Base-by-base conservation (phyloP, 1,140 invertebrate genomes). In the Rhyzopertha dominica region DNA sequence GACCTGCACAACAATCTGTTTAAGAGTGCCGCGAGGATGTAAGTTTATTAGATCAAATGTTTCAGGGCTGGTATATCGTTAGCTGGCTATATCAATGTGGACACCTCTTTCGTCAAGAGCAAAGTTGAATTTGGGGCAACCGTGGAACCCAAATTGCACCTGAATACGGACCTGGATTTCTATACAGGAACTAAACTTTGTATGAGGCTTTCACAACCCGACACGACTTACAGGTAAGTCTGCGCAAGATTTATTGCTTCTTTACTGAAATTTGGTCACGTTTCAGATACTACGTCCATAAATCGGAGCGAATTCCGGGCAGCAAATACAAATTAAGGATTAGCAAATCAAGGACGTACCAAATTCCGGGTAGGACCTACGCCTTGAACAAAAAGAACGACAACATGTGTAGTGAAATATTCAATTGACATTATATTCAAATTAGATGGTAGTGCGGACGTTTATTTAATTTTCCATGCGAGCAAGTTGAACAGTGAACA, bases 141-240 rank as follows among this genome's bases (percentile, higher is more conserved):
- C 3, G 70, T 81, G 17, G 82, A 88, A 60, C 81, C 84, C 0
- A 79, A 80, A 51, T 69, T 93, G 4, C 79, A 84, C 59, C 74
- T 92, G 23, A 71, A 78, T 17, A 85, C 86, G 0, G 80, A 92
- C 61, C 75, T 90, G 23, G 83, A 91, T 55, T 93, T 93, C 65
- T 85, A 81, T 29, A 77, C 78, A 16, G 78, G 76, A 26, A 77
- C 87, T 10, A 80, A 82, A 49, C 73, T 92, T 19, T 94, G 90
- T 62, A 79, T 93, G 70, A 83, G 85, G 62, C 73, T 93, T 47
- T 78, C 73, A 22, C 81, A 89, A 53, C 84, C 85, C 4, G 73
- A 82, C 36, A 77, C 81, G 17, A 55, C 69, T 2, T 69, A 85
- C 23, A 79, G 70, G 83, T 86, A 65, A 74, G 65, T 62, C 14